Percentiles rank a stretch among this genome's conserved stretches.
These are phyloP conservation scores for Ciconia maguari DNA, from an alignment of 2,113 vertebrate genomes.

Conservation along the genomic window DNA sequence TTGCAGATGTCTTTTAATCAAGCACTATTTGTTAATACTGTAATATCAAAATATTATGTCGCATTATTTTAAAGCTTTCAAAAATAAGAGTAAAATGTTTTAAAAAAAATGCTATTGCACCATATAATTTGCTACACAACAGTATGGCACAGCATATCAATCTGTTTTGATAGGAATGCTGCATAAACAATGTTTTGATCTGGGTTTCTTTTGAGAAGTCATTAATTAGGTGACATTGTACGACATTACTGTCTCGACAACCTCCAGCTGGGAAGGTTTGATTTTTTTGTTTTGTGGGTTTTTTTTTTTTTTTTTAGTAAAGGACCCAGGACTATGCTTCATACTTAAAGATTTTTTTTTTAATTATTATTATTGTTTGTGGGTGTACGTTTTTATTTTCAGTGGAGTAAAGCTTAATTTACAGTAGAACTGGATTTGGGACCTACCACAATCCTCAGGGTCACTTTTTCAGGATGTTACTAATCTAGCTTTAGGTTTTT, in stretches of 20 bases:
- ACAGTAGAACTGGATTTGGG: conserved; percentile 71
- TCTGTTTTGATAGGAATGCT: conserved; percentile 11
- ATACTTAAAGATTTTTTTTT: background rate
- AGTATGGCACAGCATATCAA: conserved; percentile 40
- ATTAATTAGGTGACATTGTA: background rate
- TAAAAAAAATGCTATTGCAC: conserved; percentile 61
- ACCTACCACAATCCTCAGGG: conserved; percentile 73
- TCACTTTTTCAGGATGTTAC: conserved; percentile 65
- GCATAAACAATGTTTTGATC: conserved; percentile 18
- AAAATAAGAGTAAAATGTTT: conserved; percentile 65
- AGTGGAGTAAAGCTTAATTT: conserved; percentile 56
- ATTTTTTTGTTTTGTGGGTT: background rate
- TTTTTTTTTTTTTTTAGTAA: background rate
- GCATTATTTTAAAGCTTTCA: conserved; percentile 73
- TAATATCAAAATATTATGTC: conserved; percentile 69
- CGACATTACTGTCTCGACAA: background rate
- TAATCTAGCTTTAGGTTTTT: conserved; percentile 54
- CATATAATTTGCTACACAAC: conserved; percentile 60
- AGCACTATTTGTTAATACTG: conserved; percentile 76
- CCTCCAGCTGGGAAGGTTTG: conserved; percentile 31
- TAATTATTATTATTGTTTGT: background rate
- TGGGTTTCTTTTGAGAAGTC: conserved; percentile 40
- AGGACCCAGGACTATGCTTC: conserved; percentile 63
- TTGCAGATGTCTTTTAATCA: conserved; percentile 70
- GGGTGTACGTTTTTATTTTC: conserved; percentile 48